Conservation (phyloP, 2,113 vertebrate genomes). For the Arenaria interpres region DNA sequence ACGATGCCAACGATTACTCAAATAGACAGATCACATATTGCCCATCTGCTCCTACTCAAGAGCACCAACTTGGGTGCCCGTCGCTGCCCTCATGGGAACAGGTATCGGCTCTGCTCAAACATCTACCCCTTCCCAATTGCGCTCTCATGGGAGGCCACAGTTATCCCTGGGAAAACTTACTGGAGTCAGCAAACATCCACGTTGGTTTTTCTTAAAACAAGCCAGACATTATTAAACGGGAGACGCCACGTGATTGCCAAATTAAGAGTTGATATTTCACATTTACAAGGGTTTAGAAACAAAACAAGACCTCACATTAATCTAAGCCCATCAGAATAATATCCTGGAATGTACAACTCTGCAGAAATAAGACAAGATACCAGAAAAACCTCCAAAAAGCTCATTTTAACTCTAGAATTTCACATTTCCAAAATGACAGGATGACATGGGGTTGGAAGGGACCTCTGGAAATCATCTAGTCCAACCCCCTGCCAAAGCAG, state of each 20-base stretch:
- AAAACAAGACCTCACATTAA: neutral
- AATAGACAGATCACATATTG: neutral
- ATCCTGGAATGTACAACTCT: neutral
- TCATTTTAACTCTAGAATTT: neutral
- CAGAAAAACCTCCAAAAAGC: neutral
- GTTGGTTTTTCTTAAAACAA: neutral
- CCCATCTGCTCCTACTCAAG: neutral
- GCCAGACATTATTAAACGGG: neutral
- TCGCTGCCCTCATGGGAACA: neutral
- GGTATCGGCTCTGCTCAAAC: neutral
- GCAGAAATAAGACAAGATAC: neutral
- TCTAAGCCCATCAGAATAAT: neutral
- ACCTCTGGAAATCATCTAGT: too few relatives aligned
- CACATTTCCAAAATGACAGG: neutral
- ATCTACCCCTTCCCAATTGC: neutral
- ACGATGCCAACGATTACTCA: accelerated
- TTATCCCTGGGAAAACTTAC: neutral
- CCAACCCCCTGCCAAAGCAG: too few relatives aligned
- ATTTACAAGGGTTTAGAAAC: neutral
- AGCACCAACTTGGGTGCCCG: accelerated
- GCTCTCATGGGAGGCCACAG: neutral
- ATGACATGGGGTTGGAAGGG: too few relatives aligned
- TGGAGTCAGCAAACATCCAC: neutral
- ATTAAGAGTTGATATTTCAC: neutral
- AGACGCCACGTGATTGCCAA: accelerated